Base-by-base conservation (phyloP, 2,888 invertebrate species). In the Drosophila paramelanica region DNA sequence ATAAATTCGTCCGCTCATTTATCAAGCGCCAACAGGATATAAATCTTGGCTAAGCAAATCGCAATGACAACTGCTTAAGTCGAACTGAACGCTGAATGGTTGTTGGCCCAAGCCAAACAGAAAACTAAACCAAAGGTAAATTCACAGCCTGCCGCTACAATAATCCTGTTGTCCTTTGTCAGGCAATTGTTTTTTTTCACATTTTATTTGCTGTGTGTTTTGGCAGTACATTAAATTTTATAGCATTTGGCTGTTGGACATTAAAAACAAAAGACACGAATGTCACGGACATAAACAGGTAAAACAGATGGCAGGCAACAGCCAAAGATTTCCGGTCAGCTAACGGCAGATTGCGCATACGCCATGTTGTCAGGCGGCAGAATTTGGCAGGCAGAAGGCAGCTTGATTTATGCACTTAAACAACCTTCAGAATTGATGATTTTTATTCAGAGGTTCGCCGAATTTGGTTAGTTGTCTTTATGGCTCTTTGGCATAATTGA, bases 181-280 rank as follows among this genome's bases (percentile, higher is more conserved):
- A 73, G 79, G 67, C 79, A 74, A 85, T 70, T 81, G 66, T 66
- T 45, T 45, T 55, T 55, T 52, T 49, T 39, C 31, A 10, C 31
- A 31, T 50, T 56, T 39, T 53, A 41, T 25, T 46, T 62, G 25
- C 17, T 42, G 50, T 62, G 20, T 23, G 33, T 43, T 60, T 17
- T 27, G 64, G 46, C 64, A 70, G 42, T 67, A 67, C 80, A 83
- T 86, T 88, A 82, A 75, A 87, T 77, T 87, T 87, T 80, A 82
- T 87, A 78, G 88, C 84, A 65, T 73, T 82, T 65, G 75, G 67
- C 81, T 75, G 78, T 73, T 62, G 53, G 81, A 69, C 83, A 62
- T 73, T 85, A 67, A 81, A 85, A 82, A 82, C 82, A 88, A 88
- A 81, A 72, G 88, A 75, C 81, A 66, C 75, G 78, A 80, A 78